Base-by-base conservation (phyloP, 2,113 vertebrate genomes). In the Bombycilla garrulus region DNA sequence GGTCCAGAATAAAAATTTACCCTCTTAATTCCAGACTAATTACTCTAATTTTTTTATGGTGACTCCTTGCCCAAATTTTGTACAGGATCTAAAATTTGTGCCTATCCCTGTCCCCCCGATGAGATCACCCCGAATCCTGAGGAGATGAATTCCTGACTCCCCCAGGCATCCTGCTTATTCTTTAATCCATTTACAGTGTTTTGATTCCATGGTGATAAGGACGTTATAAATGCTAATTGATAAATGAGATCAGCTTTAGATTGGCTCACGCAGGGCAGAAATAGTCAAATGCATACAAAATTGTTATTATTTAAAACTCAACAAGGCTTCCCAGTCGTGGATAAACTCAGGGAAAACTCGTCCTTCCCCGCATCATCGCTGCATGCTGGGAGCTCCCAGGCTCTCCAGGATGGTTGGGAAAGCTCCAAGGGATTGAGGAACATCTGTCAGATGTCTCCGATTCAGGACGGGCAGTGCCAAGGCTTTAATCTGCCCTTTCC, bases 131-230 rank as follows among this genome's bases (percentile, higher is more conserved):
- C 6, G 1, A 87, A 86, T 44, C 70, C 54, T 3, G 5, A 61
- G 62, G 23, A 95, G 93, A 96, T 85, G 87, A 91, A 93, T 92
- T 87, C 90, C 81, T 19, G 58, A 47, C 91, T 97, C 89, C 81
- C 62, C 81, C 71, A 86, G 95, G 95, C 94, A 92, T 83, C 81
- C 91, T 95, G 91, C 91, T 92, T 77, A 80, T 53, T 94, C 95
- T 92, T 93, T 93, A 97, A 97, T 95, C 94, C 94, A 58, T 87
- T 97, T 95, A 91, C 74, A 65, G 78, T 87, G 91, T 91, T 97
- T 90, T 82, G 95, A 95, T 96, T 95, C 96, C 95, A 97, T 95
- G 95, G 95, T 97, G 96, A 97, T 96, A 95, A 93, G 94, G 91
- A 76, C 29, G 74, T 95, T 93, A 93, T 65, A 95, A 95, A 96